phyloP scores from a whole-genome alignment of 2,113 vertebrate species.

The Myocastor coypus region DNA sequence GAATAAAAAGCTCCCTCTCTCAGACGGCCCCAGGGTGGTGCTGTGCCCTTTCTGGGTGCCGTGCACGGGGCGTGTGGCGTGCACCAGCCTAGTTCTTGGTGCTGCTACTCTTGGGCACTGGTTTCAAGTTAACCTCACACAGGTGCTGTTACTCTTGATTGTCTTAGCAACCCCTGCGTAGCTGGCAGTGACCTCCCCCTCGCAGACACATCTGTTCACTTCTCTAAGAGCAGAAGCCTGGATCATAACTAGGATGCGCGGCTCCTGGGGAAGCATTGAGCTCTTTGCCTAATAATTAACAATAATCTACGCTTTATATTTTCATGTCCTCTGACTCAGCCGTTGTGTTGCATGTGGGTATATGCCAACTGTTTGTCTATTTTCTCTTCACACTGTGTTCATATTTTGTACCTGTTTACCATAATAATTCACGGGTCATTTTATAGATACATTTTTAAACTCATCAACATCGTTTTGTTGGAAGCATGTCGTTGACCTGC shows the following conservation, averaged over 20 bases:
- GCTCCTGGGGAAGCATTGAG: not conserved
- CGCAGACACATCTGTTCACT: too few species aligned
- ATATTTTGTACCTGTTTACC: not conserved
- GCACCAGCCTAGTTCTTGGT: not conserved
- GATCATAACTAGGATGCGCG: not conserved
- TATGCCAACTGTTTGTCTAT: not conserved
- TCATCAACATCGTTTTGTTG: not conserved
- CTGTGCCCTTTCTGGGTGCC: not conserved
- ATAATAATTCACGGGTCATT: not conserved
- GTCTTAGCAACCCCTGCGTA: too few species aligned
- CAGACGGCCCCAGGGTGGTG: not conserved
- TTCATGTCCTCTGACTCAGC: not conserved
- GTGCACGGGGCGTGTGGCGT: fast-evolving
- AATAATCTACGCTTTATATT: not conserved
- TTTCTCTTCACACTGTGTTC: not conserved
- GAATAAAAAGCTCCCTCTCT: not conserved
- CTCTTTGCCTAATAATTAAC: not conserved
- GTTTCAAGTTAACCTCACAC: not conserved
- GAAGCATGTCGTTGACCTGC: not conserved
- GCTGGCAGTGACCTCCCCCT: too few species aligned
- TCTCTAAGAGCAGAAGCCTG: not conserved
- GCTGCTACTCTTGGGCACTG: not conserved
- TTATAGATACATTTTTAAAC: constrained; percentile 16
- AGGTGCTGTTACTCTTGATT: not conserved
- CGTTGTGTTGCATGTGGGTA: not conserved